Evolutionary conservation across 2,113 vertebrate genomes (phyloP).

Genomic region (Pan paniscus): DNA sequence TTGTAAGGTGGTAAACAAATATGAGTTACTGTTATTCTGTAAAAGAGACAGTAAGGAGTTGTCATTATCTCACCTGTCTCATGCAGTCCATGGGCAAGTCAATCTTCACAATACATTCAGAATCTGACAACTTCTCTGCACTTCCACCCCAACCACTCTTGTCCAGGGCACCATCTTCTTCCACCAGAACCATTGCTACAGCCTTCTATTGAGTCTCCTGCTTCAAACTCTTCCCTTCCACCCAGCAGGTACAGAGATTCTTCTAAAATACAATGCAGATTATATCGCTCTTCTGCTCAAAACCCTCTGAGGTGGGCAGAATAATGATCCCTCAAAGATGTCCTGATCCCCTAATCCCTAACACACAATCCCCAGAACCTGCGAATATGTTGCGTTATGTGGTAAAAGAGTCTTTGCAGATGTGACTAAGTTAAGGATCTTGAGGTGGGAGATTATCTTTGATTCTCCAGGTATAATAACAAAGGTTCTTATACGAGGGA

Average conservation of each 20-base stretch:
- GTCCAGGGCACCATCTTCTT: neutral
- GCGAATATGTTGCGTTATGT: neutral
- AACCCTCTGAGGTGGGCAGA: neutral
- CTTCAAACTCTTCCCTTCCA: neutral
- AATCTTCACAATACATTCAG: neutral
- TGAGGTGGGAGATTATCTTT: neutral
- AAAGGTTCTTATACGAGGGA: neutral
- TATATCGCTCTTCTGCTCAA: neutral
- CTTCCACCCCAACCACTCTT: neutral
- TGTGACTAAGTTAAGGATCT: neutral
- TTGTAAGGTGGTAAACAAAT: neutral
- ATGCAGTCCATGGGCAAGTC: neutral
- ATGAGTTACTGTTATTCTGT: neutral
- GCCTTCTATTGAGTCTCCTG: neutral
- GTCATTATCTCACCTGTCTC: neutral
- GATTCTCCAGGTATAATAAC: neutral
- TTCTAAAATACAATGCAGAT: neutral
- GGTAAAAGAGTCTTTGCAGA: neutral
- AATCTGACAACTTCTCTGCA: neutral
- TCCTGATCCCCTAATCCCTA: neutral
- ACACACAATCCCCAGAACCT: neutral
- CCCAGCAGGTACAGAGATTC: neutral
- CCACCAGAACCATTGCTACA: neutral
- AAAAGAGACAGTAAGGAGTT: neutral
- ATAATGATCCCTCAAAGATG: neutral